phyloP scores from a whole-genome alignment of 1,140 invertebrate genomes.

The Drosophila pandora region DNA sequence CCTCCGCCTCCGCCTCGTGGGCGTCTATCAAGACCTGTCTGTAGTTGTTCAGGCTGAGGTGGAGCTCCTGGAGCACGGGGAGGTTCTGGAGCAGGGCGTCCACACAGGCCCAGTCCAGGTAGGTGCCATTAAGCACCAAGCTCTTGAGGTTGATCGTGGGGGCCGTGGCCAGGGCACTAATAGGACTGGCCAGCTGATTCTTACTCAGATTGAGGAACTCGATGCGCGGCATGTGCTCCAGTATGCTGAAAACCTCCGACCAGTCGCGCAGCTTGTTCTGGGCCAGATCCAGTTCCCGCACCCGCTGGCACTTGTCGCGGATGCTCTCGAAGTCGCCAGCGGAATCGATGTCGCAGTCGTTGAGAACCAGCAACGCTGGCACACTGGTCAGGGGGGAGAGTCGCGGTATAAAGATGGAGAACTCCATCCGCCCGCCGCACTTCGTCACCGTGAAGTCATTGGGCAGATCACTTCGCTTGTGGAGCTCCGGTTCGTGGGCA shows the following conservation, averaged over 20 bases:
- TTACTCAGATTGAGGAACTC: conserved; percentile 96
- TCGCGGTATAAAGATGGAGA: conserved; percentile 92
- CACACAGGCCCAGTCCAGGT: conserved; percentile 93
- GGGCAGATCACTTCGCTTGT: conserved; percentile 83
- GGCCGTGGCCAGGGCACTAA: conserved; percentile 82
- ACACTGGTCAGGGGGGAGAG: conserved; percentile 90
- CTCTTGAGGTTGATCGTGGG: conserved; percentile 88
- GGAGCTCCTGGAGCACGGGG: conserved; percentile 93
- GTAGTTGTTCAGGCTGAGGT: conserved; percentile 95
- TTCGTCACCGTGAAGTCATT: conserved; percentile 75
- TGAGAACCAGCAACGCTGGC: conserved; percentile 93
- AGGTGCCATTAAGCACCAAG: conserved; percentile 94
- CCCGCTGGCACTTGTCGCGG: conserved; percentile 91
- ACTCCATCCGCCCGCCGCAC: conserved; percentile 80
- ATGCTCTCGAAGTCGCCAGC: conserved; percentile 92
- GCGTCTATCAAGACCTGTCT: conserved; percentile 86
- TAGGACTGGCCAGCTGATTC: conserved; percentile 89
- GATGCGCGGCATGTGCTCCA: conserved; percentile 93
- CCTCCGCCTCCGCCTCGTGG: conserved; percentile 73
- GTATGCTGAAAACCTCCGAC: conserved; percentile 93
- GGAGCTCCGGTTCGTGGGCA: conserved; percentile 70
- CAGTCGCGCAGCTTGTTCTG: conserved; percentile 94
- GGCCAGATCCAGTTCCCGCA: conserved; percentile 95
- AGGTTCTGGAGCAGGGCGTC: conserved; percentile 89
- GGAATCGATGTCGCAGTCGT: conserved; percentile 93